These are phyloP conservation scores for Microtus richardsoni DNA, from an alignment of 2,113 vertebrate species.

Conservation along the genomic window DNA sequence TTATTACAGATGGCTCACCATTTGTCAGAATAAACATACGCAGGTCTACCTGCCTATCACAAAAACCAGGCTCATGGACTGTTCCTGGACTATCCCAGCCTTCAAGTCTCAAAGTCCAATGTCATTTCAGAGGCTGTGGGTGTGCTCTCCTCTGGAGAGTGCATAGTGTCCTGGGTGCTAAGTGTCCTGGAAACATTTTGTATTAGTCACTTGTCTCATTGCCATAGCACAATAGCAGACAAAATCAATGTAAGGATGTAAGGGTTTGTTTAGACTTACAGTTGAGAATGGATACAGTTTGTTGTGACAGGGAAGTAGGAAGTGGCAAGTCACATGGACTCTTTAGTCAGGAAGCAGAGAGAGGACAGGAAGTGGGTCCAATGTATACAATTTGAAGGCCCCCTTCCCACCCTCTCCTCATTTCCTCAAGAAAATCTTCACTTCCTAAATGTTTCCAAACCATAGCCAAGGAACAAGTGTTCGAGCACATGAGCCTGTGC, in stretches of 20 bases:
- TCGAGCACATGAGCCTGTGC: neutral
- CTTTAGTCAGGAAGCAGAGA: neutral
- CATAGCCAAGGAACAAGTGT: neutral
- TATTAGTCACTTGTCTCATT: too few relatives aligned
- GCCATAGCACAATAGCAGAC: neutral
- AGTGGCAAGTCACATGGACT: neutral
- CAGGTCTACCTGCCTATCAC: neutral
- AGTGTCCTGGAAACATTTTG: neutral
- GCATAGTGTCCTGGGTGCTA: neutral
- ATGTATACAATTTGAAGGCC: neutral
- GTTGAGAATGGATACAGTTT: neutral
- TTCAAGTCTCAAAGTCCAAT: neutral
- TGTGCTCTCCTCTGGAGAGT: neutral
- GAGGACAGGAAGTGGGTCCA: too few relatives aligned
- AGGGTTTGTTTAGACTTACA: neutral
- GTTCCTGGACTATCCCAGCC: neutral
- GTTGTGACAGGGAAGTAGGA: neutral
- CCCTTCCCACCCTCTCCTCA: neutral
- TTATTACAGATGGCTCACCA: neutral
- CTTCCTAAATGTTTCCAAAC: neutral
- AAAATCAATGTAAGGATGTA: too few relatives aligned
- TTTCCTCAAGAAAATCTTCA: neutral
- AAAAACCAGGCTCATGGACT: neutral
- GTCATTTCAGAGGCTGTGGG: neutral
- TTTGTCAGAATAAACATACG: conserved; percentile 29